Conservation (phyloP, 2,888 invertebrate genomes). For the Sinelater perroti region DNA sequence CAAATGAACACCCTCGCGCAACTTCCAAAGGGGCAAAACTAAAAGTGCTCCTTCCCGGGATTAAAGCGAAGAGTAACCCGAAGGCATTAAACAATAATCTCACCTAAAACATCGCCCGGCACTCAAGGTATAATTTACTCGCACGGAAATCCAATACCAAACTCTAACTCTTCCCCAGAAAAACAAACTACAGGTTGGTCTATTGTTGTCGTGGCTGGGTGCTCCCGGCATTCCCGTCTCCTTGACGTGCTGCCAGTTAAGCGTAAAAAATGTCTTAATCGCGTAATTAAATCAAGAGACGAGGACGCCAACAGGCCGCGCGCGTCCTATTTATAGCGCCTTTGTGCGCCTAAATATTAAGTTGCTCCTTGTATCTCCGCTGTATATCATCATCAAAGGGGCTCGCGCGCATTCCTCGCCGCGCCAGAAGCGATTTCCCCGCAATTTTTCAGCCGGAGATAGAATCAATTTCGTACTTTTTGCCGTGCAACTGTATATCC, state of each 20-base stretch:
- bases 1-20: no score
- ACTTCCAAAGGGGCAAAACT: slow-evolving; percentile 17
- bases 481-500: slow-evolving; percentile 13
- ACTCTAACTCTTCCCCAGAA: slow-evolving; percentile 28
- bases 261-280: slow-evolving; percentile 30
- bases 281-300: slow-evolving; percentile 31
- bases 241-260: slow-evolving; percentile 27
- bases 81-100: slow-evolving; percentile 33
- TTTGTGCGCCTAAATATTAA: no score
- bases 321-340: no score
- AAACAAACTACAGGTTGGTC: slow-evolving; percentile 26
- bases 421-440: neutral
- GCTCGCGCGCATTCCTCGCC: neutral
- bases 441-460: neutral
- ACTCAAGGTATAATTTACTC: slow-evolving; percentile 32
- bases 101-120: slow-evolving; percentile 32
- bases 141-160: slow-evolving; percentile 31
- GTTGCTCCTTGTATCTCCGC: no score
- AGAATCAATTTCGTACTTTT: slow-evolving; percentile 5
- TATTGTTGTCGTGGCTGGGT: slow-evolving; percentile 23
- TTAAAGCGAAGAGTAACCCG: slow-evolving; percentile 23
- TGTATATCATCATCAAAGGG: no score
- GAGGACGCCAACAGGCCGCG: neutral
- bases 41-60: slow-evolving; percentile 21
- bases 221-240: slow-evolving; percentile 23